Base-by-base conservation (phyloP, 2,888 invertebrate species). In the Tetragnatha montana region DNA sequence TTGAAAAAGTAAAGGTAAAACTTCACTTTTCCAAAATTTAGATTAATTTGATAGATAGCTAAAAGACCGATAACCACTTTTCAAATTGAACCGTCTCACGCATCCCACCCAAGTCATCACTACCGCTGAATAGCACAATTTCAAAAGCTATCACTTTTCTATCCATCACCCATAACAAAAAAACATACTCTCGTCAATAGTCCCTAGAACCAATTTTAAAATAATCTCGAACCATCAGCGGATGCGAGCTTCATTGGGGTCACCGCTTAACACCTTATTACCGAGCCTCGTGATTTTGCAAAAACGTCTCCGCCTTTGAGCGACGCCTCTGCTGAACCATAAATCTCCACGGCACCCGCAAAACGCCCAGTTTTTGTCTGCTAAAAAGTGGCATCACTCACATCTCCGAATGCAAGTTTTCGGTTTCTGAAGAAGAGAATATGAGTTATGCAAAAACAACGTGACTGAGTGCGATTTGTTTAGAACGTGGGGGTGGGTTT, bases 211-310 rank as follows among this genome's bases (percentile, higher is more conserved):
- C 76, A 88, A 82, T 88, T 88, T 88, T 68, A 19, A 75, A 81
- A 87, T 87, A 80, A 75, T 49, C 22, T 68, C 35, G n/a, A 12
- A 68, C 81, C 47, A 87, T 87, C 87, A 51, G 75, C 8, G 47
- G 19, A 17, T 14, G 12, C 60, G 50, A 74, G 68, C 49, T 21
- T 19, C 73, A 35, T 19, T 22, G 74, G 88, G 76, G 81, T 88
- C 88, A 82, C 78, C 78, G 88, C 79, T 88, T 88, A 88, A 78
- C 88, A 82, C 82, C 75, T 88, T 82, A 81, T 82, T 70, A 86
- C 78, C 50, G 71, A 50, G 71, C 35, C 35, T 35, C 35, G 75
- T 19, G 60, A 51, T 74, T 35, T 75, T 51, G 68, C 76, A 81
- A 71, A 87, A 51, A 70, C 51, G 88, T 88, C 81, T 60, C 79